Percentiles rank a stretch among this genome's conserved stretches.
phyloP scores from a whole-genome alignment of 1,140 invertebrate genomes.

The Diprion similis region DNA sequence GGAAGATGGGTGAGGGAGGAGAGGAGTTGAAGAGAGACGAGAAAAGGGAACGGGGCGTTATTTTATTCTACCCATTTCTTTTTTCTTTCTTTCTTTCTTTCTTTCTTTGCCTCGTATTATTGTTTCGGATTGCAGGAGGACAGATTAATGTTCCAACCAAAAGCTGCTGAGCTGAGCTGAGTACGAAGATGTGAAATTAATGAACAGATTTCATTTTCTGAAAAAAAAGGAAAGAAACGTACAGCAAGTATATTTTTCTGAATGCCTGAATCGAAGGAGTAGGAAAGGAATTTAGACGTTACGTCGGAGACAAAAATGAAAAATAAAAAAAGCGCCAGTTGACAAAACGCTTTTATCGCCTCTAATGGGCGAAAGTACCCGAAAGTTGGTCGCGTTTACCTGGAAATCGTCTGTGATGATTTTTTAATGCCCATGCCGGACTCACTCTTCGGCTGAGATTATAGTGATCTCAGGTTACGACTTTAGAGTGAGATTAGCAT shows the following conservation, averaged over 20 bases:
- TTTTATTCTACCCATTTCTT: background rate
- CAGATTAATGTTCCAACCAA: background rate
- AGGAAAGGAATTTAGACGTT: too few species aligned
- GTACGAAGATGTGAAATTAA: background rate
- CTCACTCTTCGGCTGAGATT: slow-evolving; percentile 40
- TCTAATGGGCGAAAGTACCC: background rate
- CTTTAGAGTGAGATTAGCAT: slow-evolving; percentile 57
- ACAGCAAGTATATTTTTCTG: too few species aligned
- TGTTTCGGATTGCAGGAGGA: background rate
- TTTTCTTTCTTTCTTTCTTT: background rate
- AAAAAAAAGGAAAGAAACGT: too few species aligned
- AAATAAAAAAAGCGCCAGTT: background rate
- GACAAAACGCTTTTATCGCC: background rate
- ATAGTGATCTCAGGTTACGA: slow-evolving; percentile 55
- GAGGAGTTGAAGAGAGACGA: too few species aligned
- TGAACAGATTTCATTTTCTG: background rate
- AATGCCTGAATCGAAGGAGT: too few species aligned
- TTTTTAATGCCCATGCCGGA: slow-evolving; percentile 58
- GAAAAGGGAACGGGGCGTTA: background rate
- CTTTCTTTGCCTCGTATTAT: background rate
- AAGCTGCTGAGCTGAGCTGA: background rate
- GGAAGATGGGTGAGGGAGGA: too few species aligned
- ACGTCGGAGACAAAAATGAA: background rate
- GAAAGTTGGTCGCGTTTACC: slow-evolving; percentile 17
- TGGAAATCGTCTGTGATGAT: slow-evolving; percentile 42